These are phyloP conservation scores for Progne subis DNA, from an alignment of 2,113 vertebrate species.

Conservation along the genomic window DNA sequence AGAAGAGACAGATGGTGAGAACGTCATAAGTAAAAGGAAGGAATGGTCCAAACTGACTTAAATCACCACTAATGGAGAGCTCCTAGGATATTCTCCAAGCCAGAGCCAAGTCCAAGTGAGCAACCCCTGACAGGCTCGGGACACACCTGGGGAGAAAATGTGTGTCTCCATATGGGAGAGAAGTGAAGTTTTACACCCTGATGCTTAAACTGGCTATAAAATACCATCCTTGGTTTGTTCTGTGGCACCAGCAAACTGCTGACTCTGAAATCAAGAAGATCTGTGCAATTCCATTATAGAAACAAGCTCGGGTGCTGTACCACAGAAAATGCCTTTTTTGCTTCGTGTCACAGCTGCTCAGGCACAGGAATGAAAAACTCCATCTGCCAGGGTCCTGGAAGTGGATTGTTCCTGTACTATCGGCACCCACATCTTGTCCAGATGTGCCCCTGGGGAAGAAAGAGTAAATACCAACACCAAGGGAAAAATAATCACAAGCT, in stretches of 20 bases:
- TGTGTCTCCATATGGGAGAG: not conserved
- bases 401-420: not conserved
- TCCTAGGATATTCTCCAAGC: not conserved
- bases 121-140: rapidly evolving
- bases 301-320: not conserved
- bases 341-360: not conserved
- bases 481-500: not conserved
- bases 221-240: not conserved
- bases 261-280: not conserved
- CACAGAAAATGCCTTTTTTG: not conserved
- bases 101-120: not conserved
- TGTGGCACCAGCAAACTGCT: not conserved
- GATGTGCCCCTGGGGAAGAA: not conserved
- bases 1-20: constrained; percentile 70
- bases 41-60: not conserved
- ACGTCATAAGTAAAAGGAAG: not conserved
- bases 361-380: not conserved
- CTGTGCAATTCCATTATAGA: not conserved
- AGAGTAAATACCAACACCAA: not conserved
- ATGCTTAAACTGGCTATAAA: not conserved
- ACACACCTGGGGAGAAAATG: not conserved
- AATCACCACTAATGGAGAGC: not conserved
- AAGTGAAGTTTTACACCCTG: not conserved
- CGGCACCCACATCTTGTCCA: not conserved
- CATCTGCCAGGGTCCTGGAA: not conserved